A percentile compares a stretch with the other conserved stretches of the same genome.
phyloP scores from a whole-genome alignment of 2,888 invertebrate species.

The Drosophila bunnanda region DNA sequence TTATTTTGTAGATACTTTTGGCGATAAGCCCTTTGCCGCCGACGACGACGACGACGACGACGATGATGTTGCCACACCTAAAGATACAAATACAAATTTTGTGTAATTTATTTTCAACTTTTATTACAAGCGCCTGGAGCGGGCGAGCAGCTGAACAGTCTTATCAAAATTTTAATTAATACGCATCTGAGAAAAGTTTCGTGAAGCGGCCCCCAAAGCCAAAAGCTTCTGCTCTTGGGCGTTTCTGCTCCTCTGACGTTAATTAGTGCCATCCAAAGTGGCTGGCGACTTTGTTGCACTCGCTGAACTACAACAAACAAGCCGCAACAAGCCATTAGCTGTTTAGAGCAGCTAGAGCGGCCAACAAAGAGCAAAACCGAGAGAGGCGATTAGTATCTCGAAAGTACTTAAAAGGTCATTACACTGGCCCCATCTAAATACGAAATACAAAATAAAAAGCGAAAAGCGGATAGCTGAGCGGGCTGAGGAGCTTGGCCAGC shows the following conservation, averaged over 20 bases:
- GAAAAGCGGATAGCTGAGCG: background rate
- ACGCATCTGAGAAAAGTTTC: conserved; percentile 77
- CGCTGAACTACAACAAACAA: conserved; percentile 60
- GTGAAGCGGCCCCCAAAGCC: conserved; percentile 67
- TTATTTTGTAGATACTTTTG: conserved; percentile 77
- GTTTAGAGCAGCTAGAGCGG: conserved; percentile 47
- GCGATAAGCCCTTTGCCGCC: conserved; percentile 66
- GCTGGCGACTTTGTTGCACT: conserved; percentile 70
- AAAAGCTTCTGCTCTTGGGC: conserved; percentile 42
- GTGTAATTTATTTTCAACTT: conserved; percentile 77
- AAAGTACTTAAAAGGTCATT: conserved; percentile 81
- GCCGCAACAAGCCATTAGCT: conserved; percentile 79
- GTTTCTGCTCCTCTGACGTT: conserved; percentile 63
- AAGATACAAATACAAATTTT: conserved; percentile 63
- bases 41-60: conserved; percentile 11
- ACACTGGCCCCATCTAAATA: conserved; percentile 61
- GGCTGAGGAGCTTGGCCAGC: conserved; percentile 72
- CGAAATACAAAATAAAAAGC: conserved; percentile 15
- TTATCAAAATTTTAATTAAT: conserved; percentile 80
- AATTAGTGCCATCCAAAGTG: conserved; percentile 75
- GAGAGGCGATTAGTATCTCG: conserved; percentile 74
- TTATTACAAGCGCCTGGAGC: conserved; percentile 55
- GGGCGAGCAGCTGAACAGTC: conserved; percentile 25
- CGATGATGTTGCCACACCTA: conserved; percentile 70
- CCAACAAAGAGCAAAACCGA: conserved; percentile 52